A percentile compares a stretch with the other conserved stretches of the same genome.
Conservation (phyloP, 2,797 vertebrate species). For the Acrocephalus scirpaceus region DNA sequence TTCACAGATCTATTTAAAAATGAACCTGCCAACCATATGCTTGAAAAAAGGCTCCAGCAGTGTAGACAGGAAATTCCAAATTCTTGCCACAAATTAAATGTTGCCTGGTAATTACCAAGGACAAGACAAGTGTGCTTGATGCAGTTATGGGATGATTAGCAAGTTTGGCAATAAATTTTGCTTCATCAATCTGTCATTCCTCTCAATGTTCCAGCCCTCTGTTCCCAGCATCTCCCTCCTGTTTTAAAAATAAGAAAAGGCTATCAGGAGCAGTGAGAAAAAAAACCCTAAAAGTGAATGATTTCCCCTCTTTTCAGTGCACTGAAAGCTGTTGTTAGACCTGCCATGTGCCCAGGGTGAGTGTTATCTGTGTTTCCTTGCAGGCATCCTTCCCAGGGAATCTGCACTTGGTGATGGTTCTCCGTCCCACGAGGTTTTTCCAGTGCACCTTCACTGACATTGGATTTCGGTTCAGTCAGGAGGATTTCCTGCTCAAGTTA, state of each 20-base stretch:
- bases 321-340: fast-evolving
- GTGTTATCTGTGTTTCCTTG: background rate
- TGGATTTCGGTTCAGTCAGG: conserved; percentile 95
- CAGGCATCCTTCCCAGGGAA: conserved; percentile 94
- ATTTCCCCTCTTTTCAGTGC: background rate
- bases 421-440: conserved; percentile 90
- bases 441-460: conserved; percentile 96
- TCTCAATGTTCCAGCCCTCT: background rate
- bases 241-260: background rate
- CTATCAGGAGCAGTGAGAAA: background rate
- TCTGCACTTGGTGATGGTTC: conserved; percentile 93
- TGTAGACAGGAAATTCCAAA: background rate
- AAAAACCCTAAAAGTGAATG: fast-evolving
- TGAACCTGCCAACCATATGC: conserved; percentile 27
- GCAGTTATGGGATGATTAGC: conserved; percentile 27
- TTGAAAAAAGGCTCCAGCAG: background rate
- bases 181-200: background rate
- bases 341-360: background rate
- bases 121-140: background rate
- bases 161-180: conserved; percentile 22
- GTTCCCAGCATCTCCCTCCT: background rate
- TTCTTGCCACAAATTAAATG: conserved; percentile 45
- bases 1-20: conserved; percentile 32
- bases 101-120: conserved; percentile 34
- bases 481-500: conserved; percentile 96